These are phyloP conservation scores for Drosophila trapezifrons DNA, from an alignment of 1,140 invertebrate genomes.

Conservation along the genomic window DNA sequence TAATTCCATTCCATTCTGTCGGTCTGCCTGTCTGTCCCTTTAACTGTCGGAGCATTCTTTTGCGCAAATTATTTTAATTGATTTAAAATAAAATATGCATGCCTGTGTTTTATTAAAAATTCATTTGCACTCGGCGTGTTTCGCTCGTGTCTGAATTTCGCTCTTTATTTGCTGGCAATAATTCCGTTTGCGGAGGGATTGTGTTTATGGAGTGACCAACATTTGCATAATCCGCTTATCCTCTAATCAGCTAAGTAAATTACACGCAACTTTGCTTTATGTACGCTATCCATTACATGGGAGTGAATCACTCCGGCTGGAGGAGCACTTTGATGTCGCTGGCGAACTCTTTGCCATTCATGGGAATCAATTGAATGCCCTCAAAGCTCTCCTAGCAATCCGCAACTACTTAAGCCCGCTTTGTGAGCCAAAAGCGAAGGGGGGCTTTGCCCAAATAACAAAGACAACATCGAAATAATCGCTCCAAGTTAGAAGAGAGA, in stretches of 20 bases:
- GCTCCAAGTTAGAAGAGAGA: constrained; percentile 26
- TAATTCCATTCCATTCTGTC: constrained; percentile 46
- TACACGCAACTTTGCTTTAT: constrained; percentile 32
- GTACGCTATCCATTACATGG: constrained; percentile 26
- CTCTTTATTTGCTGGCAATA: constrained; percentile 23
- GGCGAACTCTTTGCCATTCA: constrained; percentile 46
- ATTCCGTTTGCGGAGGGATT: constrained; percentile 27
- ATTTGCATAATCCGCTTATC: constrained; percentile 71
- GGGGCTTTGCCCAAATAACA: constrained; percentile 44
- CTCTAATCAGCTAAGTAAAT: constrained; percentile 68
- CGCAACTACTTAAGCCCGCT: constrained; percentile 71
- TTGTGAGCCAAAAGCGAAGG: constrained; percentile 36
- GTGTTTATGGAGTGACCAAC: constrained; percentile 41
- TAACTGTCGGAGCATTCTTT: constrained; percentile 26
- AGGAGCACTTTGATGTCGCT: constrained; percentile 49
- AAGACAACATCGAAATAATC: constrained; percentile 74
- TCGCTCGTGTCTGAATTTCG: too few relatives aligned
- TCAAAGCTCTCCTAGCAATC: constrained; percentile 54
- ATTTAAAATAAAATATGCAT: constrained; percentile 67
- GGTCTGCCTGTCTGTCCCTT: constrained; percentile 13
- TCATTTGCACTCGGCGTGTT: constrained; percentile 44
- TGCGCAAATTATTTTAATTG: constrained; percentile 57
- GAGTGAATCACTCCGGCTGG: constrained; percentile 15
- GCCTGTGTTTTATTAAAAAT: constrained; percentile 65
- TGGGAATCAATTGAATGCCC: constrained; percentile 61